Conservation (phyloP, 2,888 invertebrate species). For the Patella caerulea region DNA sequence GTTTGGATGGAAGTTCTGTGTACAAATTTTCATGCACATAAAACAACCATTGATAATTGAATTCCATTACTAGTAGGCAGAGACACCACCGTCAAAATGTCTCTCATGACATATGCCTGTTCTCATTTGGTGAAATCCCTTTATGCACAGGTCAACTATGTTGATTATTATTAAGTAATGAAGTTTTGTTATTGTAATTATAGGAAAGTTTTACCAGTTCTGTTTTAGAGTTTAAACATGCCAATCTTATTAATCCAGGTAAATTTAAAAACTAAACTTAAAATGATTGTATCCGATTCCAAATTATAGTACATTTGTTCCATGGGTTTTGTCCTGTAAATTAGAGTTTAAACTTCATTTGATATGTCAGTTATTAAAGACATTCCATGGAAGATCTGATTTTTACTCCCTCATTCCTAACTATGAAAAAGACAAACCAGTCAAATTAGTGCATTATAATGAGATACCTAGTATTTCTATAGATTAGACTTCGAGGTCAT, state of each 20-base stretch:
- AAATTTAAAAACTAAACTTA: constrained; percentile 59
- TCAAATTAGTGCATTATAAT: too few species aligned
- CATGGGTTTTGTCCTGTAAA: too few species aligned
- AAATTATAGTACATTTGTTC: too few species aligned
- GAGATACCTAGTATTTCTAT: neutral
- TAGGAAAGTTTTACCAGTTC: constrained; percentile 80
- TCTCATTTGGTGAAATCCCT: too few species aligned
- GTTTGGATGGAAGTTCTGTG: too few species aligned
- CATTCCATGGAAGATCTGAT: neutral
- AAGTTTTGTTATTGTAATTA: constrained; percentile 25
- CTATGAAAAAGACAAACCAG: neutral
- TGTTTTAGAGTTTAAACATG: constrained; percentile 89
- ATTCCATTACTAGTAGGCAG: too few species aligned
- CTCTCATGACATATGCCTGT: neutral
- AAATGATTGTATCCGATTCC: too few species aligned
- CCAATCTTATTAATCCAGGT: constrained; percentile 91
- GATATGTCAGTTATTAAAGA: neutral
- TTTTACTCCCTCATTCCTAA: neutral
- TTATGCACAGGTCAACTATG: too few species aligned
- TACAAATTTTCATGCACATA: too few species aligned
- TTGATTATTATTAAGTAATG: too few species aligned
- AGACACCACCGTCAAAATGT: too few species aligned
- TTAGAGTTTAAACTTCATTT: neutral
- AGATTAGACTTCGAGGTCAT: neutral
- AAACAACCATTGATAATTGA: too few species aligned